These are phyloP conservation scores for Melopsittacus undulatus DNA, from an alignment of 2,797 vertebrate species.

Conservation along the genomic window DNA sequence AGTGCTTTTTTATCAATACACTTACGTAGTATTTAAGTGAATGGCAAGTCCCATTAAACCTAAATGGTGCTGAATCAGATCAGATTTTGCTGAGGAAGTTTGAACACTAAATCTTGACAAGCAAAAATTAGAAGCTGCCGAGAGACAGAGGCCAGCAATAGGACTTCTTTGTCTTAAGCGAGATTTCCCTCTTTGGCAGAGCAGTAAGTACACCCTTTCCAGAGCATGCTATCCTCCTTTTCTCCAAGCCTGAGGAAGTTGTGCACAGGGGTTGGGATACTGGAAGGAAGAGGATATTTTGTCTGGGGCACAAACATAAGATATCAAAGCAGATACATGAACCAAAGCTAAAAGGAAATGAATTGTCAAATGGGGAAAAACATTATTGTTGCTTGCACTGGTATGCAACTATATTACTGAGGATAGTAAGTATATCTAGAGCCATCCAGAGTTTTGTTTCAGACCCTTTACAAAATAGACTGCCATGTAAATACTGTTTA, in stretches of 20 bases:
- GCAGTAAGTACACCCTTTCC: background rate
- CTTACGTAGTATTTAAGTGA: background rate
- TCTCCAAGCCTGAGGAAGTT: constrained; percentile 48
- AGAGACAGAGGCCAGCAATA: background rate
- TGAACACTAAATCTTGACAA: background rate
- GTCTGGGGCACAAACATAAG: constrained; percentile 51
- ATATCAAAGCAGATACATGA: constrained; percentile 50
- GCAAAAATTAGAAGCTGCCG: background rate
- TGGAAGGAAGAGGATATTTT: constrained; percentile 70
- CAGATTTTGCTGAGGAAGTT: background rate
- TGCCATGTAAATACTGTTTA: background rate
- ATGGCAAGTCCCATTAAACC: background rate
- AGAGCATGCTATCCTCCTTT: background rate
- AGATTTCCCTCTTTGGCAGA: background rate
- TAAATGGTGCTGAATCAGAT: background rate
- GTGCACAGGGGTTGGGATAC: constrained; percentile 14
- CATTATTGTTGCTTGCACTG: constrained; percentile 8
- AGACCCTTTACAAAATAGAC: background rate
- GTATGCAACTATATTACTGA: background rate
- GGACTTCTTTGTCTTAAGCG: background rate
- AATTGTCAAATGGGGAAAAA: constrained; percentile 39
- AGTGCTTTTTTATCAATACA: background rate
- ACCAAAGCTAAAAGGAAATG: constrained; percentile 51
- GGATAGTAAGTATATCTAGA: background rate
- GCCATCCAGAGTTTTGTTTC: background rate